Conservation (phyloP, 1,140 invertebrate species). For the Diachasma alloeum region DNA sequence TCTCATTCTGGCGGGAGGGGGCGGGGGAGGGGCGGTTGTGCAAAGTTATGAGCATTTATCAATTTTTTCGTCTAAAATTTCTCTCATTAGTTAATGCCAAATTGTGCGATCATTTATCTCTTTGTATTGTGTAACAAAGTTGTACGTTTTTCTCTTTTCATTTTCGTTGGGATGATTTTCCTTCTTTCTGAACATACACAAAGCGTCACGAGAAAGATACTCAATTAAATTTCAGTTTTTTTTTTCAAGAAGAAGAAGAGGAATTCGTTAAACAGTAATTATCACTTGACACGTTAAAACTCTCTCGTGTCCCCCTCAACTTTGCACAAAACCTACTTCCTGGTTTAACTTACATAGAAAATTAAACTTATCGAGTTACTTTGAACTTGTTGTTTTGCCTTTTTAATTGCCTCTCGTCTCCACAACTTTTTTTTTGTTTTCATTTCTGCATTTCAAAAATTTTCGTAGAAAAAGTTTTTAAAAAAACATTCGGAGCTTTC, state of each 20-base stretch:
- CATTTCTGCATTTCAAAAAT: background rate
- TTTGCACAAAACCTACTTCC: constrained; percentile 30
- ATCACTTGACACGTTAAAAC: constrained; percentile 32
- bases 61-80: background rate
- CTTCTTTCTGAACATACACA: background rate
- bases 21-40: background rate
- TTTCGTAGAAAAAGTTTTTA: constrained; percentile 30
- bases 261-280: constrained; percentile 10
- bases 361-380: constrained; percentile 36
- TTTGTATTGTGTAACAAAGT: background rate
- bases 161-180: background rate
- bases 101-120: constrained; percentile 1
- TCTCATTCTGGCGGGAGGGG: background rate
- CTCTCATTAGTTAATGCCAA: background rate
- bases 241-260: background rate
- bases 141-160: constrained; percentile 7
- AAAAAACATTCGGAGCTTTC: constrained; percentile 29
- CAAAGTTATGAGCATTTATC: constrained; percentile 13
- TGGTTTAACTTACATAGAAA: constrained; percentile 32
- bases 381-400: constrained; percentile 33
- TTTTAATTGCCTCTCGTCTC: constrained; percentile 10
- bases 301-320: constrained; percentile 25
- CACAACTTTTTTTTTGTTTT: constrained; percentile 18
- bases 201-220: background rate
- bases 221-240: background rate